Evolutionary conservation across 2,888 invertebrate species (phyloP).

Genomic region (Aplocera efformata): DNA sequence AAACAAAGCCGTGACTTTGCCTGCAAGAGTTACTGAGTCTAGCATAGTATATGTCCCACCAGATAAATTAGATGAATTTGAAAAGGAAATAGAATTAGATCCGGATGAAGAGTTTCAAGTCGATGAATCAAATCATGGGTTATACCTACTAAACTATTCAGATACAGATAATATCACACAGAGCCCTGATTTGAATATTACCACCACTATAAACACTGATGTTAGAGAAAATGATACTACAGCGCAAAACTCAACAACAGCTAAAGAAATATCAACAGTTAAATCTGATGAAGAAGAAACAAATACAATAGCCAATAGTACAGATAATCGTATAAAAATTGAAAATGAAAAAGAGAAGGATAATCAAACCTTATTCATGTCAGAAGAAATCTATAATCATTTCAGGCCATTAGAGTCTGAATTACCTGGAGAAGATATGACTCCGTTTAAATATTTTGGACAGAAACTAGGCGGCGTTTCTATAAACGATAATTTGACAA

Average conservation of each 20-base stretch:
- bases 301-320: constrained; percentile 59
- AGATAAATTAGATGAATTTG: constrained; percentile 66
- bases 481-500: constrained; percentile 67
- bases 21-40: constrained; percentile 56
- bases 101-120: constrained; percentile 79
- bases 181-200: constrained; percentile 46
- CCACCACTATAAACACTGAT: constrained; percentile 38
- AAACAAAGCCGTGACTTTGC: constrained; percentile 45
- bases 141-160: constrained; percentile 74
- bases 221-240: constrained; percentile 40
- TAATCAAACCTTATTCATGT: constrained; percentile 80
- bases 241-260: constrained; percentile 38
- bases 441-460: constrained; percentile 86
- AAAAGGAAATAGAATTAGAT: constrained; percentile 70
- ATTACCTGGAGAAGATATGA: constrained; percentile 83
- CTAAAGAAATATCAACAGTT: constrained; percentile 29
- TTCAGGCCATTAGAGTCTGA: constrained; percentile 83
- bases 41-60: constrained; percentile 69
- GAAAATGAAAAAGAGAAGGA: constrained; percentile 64
- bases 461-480: constrained; percentile 77
- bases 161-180: constrained; percentile 67
- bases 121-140: constrained; percentile 75
- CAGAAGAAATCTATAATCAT: constrained; percentile 83
- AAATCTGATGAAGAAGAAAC: constrained; percentile 41
- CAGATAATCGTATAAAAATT: constrained; percentile 51